phyloP scores from a whole-genome alignment of 2,113 vertebrate species.

The Ceyx melanurus region DNA sequence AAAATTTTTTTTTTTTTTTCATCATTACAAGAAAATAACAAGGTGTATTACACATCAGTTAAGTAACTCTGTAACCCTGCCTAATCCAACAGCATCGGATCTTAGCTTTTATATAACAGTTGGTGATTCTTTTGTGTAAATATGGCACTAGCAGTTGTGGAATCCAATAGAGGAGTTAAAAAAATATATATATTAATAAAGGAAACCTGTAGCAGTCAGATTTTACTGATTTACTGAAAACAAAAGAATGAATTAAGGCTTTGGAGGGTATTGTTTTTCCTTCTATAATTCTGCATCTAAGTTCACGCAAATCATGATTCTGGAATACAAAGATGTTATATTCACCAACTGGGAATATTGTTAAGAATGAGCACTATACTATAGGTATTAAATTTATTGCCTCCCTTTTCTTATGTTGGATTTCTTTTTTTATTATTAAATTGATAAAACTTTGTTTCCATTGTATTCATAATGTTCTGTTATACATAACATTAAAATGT shows the following conservation, averaged over 20 bases:
- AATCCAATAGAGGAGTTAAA: slow-evolving; percentile 73
- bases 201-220: slow-evolving; percentile 82
- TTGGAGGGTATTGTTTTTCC: slow-evolving; percentile 52
- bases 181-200: slow-evolving; percentile 77
- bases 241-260: slow-evolving; percentile 75
- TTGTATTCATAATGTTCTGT: slow-evolving; percentile 91
- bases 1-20: slow-evolving; percentile 49
- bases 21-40: slow-evolving; percentile 43
- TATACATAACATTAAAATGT: slow-evolving; percentile 96
- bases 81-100: slow-evolving; percentile 56
- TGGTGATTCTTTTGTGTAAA: slow-evolving; percentile 73
- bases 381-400: slow-evolving; percentile 84
- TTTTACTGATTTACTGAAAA: slow-evolving; percentile 82
- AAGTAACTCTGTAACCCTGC: slow-evolving; percentile 54
- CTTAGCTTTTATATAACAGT: slow-evolving; percentile 75
- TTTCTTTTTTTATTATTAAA: slow-evolving; percentile 81
- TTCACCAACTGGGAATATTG: slow-evolving; percentile 80
- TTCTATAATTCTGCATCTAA: slow-evolving; percentile 77
- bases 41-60: slow-evolving; percentile 41
- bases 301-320: slow-evolving; percentile 77
- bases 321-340: slow-evolving; percentile 78
- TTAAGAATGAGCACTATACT: slow-evolving; percentile 88
- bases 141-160: slow-evolving; percentile 73
- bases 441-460: slow-evolving; percentile 87
- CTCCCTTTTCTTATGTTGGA: slow-evolving; percentile 79